Conservation (phyloP, 1,140 invertebrate species). For the Drosophila arawakana region DNA sequence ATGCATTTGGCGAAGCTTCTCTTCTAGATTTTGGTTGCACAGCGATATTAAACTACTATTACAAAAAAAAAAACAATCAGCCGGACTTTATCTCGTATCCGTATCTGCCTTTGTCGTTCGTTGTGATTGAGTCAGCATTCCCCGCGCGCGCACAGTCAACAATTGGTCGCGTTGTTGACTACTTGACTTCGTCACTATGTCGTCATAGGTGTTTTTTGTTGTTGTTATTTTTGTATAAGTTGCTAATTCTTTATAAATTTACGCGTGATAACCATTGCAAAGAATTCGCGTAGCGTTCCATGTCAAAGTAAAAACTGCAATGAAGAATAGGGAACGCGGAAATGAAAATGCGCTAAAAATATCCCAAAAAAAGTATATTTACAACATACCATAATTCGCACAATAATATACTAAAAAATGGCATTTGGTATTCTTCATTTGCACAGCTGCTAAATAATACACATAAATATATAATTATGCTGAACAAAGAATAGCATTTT, state of each 20-base stretch:
- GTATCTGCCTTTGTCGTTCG: conserved; percentile 39
- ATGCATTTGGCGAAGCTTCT: conserved; percentile 49
- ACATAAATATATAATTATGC: too few species aligned
- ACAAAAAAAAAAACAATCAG: background rate
- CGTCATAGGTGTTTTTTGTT: conserved; percentile 41
- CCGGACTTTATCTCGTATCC: conserved; percentile 29
- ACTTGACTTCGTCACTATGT: conserved; percentile 34
- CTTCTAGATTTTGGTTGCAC: background rate
- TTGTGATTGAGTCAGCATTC: conserved; percentile 43
- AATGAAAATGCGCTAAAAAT: conserved; percentile 51
- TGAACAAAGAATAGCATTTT: too few species aligned
- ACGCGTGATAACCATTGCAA: conserved; percentile 57
- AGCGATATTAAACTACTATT: conserved; percentile 6
- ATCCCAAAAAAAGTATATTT: conserved; percentile 1
- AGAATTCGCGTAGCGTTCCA: conserved; percentile 58
- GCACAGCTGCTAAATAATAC: too few species aligned
- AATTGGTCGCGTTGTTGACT: conserved; percentile 51
- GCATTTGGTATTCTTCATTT: background rate
- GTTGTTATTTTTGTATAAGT: conserved; percentile 2
- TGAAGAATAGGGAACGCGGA: conserved; percentile 56
- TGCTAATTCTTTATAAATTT: conserved; percentile 47
- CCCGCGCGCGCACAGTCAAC: conserved; percentile 48
- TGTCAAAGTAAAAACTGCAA: conserved; percentile 64
- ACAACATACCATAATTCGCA: conserved; percentile 2
- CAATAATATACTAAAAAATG: too few species aligned